phyloP scores from a whole-genome alignment of 1,140 invertebrate genomes.

The Zaprionus kolodkinae region DNA sequence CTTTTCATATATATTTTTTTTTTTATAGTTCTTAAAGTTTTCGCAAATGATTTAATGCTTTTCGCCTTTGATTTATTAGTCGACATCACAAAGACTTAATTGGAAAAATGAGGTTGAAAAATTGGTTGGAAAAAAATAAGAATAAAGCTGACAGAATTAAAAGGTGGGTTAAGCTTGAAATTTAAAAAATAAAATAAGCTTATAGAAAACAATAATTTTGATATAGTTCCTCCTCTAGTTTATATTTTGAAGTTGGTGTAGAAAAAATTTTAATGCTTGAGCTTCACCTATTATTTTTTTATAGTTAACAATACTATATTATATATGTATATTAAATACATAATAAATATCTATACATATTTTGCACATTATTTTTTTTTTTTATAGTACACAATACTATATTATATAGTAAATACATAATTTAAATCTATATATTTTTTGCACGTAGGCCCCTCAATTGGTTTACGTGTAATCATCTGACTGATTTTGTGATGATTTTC shows the following conservation, averaged over 20 bases:
- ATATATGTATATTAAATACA: conserved; percentile 6
- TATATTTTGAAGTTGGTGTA: too few species aligned
- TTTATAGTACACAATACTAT: neutral
- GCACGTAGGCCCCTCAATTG: neutral
- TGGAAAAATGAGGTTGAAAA: conserved; percentile 12
- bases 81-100: neutral
- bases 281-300: too few species aligned
- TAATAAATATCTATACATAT: neutral
- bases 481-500: conserved; percentile 22
- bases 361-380: too few species aligned
- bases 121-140: neutral
- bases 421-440: neutral
- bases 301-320: neutral
- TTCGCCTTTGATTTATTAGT: conserved; percentile 28
- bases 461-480: conserved; percentile 15
- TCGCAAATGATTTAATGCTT: conserved; percentile 43
- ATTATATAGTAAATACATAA: conserved; percentile 9
- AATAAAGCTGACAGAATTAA: conserved; percentile 3
- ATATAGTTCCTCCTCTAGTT: too few species aligned
- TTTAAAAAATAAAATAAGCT: neutral
- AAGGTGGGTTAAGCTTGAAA: neutral
- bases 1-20: neutral
- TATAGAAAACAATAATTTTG: too few species aligned
- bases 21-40: conserved; percentile 22
- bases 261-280: too few species aligned